These are phyloP conservation scores for Ooceraea biroi DNA, from an alignment of 1,140 invertebrate genomes.

Conservation along the genomic window DNA sequence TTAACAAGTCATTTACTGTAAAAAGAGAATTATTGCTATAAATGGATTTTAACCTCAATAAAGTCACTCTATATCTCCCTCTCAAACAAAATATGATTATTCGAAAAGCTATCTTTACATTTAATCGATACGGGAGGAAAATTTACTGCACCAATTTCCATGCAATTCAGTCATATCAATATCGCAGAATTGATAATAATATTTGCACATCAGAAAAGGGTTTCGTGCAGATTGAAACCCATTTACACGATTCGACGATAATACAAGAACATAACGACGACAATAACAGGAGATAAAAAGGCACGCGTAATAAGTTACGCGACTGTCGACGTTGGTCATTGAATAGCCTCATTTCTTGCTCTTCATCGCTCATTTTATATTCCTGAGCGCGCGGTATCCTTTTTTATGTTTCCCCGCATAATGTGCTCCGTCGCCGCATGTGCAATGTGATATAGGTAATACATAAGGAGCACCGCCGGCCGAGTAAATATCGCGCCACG, in stretches of 20 bases:
- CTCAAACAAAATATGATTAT: too few species aligned
- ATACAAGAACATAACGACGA: neutral
- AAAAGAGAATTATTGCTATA: too few species aligned
- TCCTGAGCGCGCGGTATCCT: neutral
- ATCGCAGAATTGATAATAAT: neutral
- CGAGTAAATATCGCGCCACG: constrained; percentile 26
- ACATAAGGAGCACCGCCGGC: constrained; percentile 7
- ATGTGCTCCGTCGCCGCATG: neutral
- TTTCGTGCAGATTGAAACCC: neutral
- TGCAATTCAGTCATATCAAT: constrained; percentile 20
- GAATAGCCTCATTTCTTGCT: constrained; percentile 41
- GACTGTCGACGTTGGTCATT: constrained; percentile 4
- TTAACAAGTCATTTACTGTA: too few species aligned
- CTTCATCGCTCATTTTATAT: constrained; percentile 30
- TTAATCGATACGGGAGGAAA: constrained; percentile 6
- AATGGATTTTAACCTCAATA: too few species aligned
- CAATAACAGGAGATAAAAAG: constrained; percentile 23
- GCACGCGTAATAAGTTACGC: constrained; percentile 1
- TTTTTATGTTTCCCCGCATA: constrained; percentile 30
- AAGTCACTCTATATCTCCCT: too few species aligned
- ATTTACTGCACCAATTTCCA: neutral
- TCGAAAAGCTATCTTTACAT: neutral
- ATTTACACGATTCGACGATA: constrained; percentile 6
- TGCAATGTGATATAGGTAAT: constrained; percentile 18
- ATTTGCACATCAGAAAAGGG: neutral